phyloP scores from a whole-genome alignment of 2,888 invertebrate species.

The Halocaridina rubra region DNA sequence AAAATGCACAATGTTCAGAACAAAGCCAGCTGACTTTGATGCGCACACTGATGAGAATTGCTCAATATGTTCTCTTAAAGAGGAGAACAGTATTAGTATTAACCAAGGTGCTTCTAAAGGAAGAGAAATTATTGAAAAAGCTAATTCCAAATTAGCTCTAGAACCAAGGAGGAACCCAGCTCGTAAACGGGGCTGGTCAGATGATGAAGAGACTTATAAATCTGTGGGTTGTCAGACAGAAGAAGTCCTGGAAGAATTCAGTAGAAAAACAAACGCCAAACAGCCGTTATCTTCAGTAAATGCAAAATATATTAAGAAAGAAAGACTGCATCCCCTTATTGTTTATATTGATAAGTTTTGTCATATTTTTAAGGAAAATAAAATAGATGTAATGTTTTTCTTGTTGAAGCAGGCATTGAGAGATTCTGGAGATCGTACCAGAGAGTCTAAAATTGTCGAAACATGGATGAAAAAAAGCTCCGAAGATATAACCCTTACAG shows the following conservation, averaged over 20 bases:
- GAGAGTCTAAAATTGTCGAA: constrained; percentile 22
- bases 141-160: neutral
- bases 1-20: constrained; percentile 35
- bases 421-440: constrained; percentile 30
- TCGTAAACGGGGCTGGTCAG: constrained; percentile 25
- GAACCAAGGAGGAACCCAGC: constrained; percentile 41
- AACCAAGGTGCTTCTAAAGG: neutral
- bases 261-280: constrained; percentile 32
- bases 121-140: neutral
- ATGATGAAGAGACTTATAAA: neutral
- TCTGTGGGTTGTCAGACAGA: constrained; percentile 35
- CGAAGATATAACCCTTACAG: constrained; percentile 20
- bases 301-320: constrained; percentile 42
- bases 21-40: constrained; percentile 38
- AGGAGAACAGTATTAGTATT: neutral
- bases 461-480: constrained; percentile 26
- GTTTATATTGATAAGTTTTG: constrained; percentile 45
- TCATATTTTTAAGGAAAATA: constrained; percentile 42
- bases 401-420: constrained; percentile 30
- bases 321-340: constrained; percentile 41
- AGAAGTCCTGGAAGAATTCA: constrained; percentile 24
- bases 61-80: constrained; percentile 21
- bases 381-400: constrained; percentile 46
- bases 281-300: constrained; percentile 31
- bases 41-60: constrained; percentile 35